phyloP scores from a whole-genome alignment of 2,888 invertebrate species.

The Eurytoma californica region DNA sequence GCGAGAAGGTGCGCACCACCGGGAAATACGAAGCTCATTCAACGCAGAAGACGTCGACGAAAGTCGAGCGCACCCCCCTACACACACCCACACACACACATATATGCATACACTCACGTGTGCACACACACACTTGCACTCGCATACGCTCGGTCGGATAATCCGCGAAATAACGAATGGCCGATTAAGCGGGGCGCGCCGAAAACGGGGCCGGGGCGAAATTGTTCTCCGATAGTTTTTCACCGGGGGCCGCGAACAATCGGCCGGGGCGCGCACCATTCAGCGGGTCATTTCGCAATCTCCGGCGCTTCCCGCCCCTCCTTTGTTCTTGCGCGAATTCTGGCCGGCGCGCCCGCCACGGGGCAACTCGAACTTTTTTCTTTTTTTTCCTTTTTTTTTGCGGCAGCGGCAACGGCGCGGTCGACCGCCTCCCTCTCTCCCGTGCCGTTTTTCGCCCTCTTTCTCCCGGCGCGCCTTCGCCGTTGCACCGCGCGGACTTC shows the following conservation, averaged over 20 bases:
- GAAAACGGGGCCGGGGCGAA: conserved; percentile 11
- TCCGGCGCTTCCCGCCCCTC: conserved; percentile 4
- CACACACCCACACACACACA: no score
- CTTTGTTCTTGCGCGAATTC: conserved; percentile 50
- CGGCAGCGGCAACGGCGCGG: no score
- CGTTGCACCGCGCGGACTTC: conserved; percentile 18
- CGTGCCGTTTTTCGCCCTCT: not conserved
- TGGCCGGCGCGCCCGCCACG: not conserved
- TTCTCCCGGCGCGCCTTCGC: not conserved
- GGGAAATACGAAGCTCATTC: not conserved
- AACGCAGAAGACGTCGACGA: not conserved
- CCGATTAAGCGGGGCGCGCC: conserved; percentile 33
- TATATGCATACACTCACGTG: no score
- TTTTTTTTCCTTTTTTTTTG: no score
- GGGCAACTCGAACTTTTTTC: not conserved
- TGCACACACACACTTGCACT: not conserved
- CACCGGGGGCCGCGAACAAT: conserved; percentile 38
- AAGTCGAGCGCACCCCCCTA: not conserved
- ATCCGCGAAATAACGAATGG: conserved; percentile 40
- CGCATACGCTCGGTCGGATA: conserved; percentile 18
- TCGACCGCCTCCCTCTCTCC: not conserved
- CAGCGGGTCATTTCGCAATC: conserved; percentile 45
- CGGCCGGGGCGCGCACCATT: conserved; percentile 33
- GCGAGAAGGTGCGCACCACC: no score
- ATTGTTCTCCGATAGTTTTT: conserved; percentile 47